phyloP scores from a whole-genome alignment of 1,140 invertebrate genomes.

The Neodiprion virginianus region DNA sequence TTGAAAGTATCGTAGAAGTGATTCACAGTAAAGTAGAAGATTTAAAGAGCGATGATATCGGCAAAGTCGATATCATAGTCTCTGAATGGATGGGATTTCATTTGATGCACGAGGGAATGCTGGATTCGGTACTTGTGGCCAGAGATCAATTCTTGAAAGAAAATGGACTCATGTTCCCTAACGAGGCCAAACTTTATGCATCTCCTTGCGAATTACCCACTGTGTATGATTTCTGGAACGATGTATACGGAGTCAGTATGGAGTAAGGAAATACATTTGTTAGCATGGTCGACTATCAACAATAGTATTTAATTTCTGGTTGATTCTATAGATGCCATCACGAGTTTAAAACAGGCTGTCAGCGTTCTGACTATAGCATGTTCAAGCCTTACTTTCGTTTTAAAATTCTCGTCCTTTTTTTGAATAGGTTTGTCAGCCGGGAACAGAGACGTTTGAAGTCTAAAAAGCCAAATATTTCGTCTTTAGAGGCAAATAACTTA shows the following conservation, averaged over 20 bases:
- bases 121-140: constrained; percentile 91
- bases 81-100: constrained; percentile 99
- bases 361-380: too few relatives aligned
- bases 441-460: constrained; percentile 43
- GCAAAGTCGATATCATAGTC: constrained; percentile 94
- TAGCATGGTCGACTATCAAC: too few relatives aligned
- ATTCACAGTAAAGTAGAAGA: constrained; percentile 88
- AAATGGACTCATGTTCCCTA: constrained; percentile 70
- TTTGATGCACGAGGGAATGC: constrained; percentile 97
- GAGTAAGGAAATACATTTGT: constrained; percentile 75
- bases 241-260: constrained; percentile 97
- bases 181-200: constrained; percentile 45
- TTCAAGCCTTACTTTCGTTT: neutral
- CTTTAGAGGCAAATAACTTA: constrained; percentile 51
- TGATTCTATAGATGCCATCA: too few relatives aligned
- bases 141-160: constrained; percentile 85
- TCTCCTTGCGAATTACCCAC: constrained; percentile 74
- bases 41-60: constrained; percentile 68
- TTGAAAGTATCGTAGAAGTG: constrained; percentile 68
- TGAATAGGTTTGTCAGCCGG: constrained; percentile 44
- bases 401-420: neutral
- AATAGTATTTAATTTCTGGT: too few relatives aligned
- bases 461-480: constrained; percentile 50
- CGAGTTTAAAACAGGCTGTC: too few relatives aligned
- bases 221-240: constrained; percentile 84